phyloP scores from a whole-genome alignment of 2,797 vertebrate genomes.

The Chrysocyon brachyurus region DNA sequence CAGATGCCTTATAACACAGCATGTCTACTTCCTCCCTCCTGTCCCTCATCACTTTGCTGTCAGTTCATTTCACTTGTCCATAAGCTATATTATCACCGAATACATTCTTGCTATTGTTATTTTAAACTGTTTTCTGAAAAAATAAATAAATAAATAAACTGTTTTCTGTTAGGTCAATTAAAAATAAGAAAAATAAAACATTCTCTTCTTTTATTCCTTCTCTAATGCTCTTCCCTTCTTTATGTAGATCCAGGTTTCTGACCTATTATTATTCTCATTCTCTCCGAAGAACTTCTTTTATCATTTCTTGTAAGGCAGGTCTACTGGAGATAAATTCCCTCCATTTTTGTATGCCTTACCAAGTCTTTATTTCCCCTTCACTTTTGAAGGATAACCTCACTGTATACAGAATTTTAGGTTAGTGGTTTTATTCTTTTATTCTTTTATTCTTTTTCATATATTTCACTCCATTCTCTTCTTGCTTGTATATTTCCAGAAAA shows the following conservation, averaged over 20 bases:
- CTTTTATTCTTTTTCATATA: neutral
- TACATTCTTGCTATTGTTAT: neutral
- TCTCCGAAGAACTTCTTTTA: conserved; percentile 29
- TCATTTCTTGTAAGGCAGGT: neutral
- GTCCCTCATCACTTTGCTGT: neutral
- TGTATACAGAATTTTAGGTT: neutral
- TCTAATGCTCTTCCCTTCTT: neutral
- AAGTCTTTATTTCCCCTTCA: neutral
- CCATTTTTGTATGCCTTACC: neutral
- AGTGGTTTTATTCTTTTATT: too few relatives aligned
- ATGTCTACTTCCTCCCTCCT: neutral
- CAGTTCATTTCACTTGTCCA: neutral
- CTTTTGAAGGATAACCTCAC: neutral
- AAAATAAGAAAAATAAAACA: conserved; percentile 31
- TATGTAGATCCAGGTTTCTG: neutral
- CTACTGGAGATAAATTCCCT: neutral
- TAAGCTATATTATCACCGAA: neutral
- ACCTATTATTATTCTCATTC: neutral
- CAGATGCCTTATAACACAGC: neutral
- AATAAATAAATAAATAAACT: neutral
- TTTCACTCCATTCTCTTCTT: neutral
- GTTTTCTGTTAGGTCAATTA: neutral
- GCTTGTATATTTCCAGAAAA: neutral
- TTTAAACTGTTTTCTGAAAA: neutral
- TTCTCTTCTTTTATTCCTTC: neutral